Percentiles rank a stretch among this genome's conserved stretches.
phyloP scores from a whole-genome alignment of 2,888 invertebrate genomes.

The Cylindroiulus punctatus region DNA sequence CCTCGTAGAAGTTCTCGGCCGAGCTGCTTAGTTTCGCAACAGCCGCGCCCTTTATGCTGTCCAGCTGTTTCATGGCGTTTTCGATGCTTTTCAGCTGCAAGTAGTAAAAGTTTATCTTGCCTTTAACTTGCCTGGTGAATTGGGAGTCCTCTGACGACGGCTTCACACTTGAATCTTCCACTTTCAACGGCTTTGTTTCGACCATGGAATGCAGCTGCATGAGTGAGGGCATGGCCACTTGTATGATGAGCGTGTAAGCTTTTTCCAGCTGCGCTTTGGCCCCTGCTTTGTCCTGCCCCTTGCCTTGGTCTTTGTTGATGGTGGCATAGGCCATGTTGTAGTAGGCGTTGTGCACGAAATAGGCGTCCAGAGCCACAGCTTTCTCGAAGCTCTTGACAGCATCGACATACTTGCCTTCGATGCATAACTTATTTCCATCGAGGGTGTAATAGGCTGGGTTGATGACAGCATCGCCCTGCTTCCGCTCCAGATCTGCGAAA shows the following conservation, averaged over 20 bases:
- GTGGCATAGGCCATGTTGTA: background rate
- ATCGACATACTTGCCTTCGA: background rate
- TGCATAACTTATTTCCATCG: background rate
- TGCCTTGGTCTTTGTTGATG: background rate
- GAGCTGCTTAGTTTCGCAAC: slow-evolving; percentile 1
- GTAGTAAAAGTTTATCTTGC: slow-evolving; percentile 25
- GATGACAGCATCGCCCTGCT: background rate
- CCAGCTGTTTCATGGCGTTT: background rate
- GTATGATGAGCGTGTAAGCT: background rate
- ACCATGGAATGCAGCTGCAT: slow-evolving; percentile 22
- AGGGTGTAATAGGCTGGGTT: background rate
- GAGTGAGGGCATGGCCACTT: background rate
- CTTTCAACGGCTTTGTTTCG: background rate
- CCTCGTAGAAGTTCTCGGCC: background rate
- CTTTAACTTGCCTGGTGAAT: background rate
- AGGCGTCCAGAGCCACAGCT: background rate
- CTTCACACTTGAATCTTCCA: background rate
- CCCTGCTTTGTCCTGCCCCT: too few relatives aligned
- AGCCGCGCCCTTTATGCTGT: background rate
- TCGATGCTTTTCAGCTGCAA: slow-evolving; percentile 30
- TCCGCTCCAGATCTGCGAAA: background rate
- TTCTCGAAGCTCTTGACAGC: background rate
- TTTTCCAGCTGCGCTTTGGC: background rate
- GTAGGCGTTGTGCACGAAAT: background rate
- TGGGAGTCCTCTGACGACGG: background rate